Evolutionary conservation across 1,140 invertebrate genomes (phyloP), one percentile per base, ranked within the genome.

Genomic region (Nasonia vitripennis): DNA sequence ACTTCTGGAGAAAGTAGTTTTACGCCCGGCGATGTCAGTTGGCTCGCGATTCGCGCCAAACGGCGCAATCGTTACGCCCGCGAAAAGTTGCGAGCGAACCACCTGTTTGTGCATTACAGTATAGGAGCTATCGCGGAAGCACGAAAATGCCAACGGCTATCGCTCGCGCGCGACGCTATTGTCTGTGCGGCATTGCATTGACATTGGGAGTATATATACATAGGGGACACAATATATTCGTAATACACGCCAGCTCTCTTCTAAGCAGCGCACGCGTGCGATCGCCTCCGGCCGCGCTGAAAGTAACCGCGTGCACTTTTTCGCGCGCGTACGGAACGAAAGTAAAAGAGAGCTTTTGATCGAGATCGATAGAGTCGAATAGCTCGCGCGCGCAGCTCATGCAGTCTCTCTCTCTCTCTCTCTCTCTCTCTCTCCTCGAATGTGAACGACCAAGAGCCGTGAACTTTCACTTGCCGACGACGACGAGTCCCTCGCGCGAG

Each of bases 401-500:
- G 27, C 70, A n/a, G 23, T 31, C 70, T 31, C 20, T 73, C 70
- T 41, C 27, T 27, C 27, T 27, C 27, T 27, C 27, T 27, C 27
- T 27, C 27, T 27, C 27, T 27, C 27, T 27, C 27, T 31, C 70
- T 31, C 20, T 73, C 45, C 45, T 68, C 37, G 73, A 77, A 83
- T 68, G 73, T 77, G 73, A 78, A 77, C 45, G 82, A 78, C 41
- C 41, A 84, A 55, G 11, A 84, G 55, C 75, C 75, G 7, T 84
- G 82, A 84, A 84, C 82, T 84, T 84, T 84, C 75, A 51, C 82
- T 84, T 55, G 37, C 14, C 6, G 55, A 14, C 55, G 55, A n/a
- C 48, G 48, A 51, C 48, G 48, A 51, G n/a, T n/a, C n/a, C n/a
- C n/a, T n/a, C n/a, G n/a, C 48, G 34, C 34, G 34, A 20, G 12